Evolutionary conservation across 2,888 invertebrate species (phyloP), one percentile per base, ranked within the genome.

Genomic region (Heliconius charithonia): DNA sequence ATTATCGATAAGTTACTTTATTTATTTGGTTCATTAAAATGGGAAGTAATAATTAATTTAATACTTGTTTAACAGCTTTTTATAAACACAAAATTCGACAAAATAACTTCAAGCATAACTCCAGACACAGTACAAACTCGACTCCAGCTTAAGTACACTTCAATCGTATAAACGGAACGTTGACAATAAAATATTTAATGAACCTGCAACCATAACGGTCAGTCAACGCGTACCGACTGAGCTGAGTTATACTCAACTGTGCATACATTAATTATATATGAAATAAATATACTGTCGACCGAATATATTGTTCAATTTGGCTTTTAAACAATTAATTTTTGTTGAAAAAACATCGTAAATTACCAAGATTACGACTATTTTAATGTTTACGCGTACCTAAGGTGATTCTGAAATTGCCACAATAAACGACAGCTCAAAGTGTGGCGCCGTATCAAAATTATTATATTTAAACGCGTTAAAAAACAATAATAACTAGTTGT

Each of bases 271-370:
- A 69, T 45, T 41, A 19, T 69, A 69, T 69, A 41, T 69, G 6
- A 41, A 25, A 69, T 41, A 51, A 19, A 69, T 63, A 27, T 16
- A 25, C 37, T 41, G 27, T 41, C 41, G 37, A 74, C 63, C 74
- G 22, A 45, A 45, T 63, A 63, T 74, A 63, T 74, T 74, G 63
- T 74, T 45, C 41, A 37, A 74, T 22, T n/a, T 32, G 63, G 62
- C 74, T 74, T 74, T 74, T 59, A 59, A 59, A 72, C 59, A 59
- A 59, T 37, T 37, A 74, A 45, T 74, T 74, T 32, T 19, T 29
- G 41, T 27, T 63, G 4, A 29, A 74, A 74, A 59, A 74, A 74
- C 25, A 74, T 45, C 45, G 63, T 74, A 29, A 74, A 74, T 27
- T 32, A 63, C 41, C 41, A 41, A 37, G 16, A 62, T 74, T 74